Base-by-base conservation (phyloP, 2,113 vertebrate species). In the Suncus etruscus region DNA sequence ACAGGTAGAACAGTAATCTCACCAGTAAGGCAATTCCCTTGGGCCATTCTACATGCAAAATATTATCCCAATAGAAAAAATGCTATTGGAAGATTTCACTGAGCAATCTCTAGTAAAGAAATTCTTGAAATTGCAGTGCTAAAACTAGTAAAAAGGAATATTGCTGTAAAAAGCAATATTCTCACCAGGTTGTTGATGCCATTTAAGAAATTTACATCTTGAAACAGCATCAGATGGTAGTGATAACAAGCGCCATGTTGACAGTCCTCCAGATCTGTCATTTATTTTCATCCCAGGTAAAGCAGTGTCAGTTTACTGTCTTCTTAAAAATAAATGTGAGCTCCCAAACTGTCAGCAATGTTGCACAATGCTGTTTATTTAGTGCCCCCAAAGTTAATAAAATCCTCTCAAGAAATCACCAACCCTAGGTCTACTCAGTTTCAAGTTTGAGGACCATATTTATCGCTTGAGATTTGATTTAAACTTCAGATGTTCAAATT, bases 21-120 rank as follows among this genome's bases (percentile, higher is more conserved):
- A 89, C 63, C 69, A 90, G 76, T 0, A 0, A 90, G 32, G 63
- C 72, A 74, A 91, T 91, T 95, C 94, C 90, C 92, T 78, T 81
- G 88, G 94, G 95, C 45, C 86, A 91, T 95, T 90, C 87, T 24
- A 77, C 58, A 95, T 96, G 90, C 86, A 90, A 94, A 94, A 69
- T 93, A 91, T 81, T 83, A 81, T 75, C 68, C 89, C 90, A 61
- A 27, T 70, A 91, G 77, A 66, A 83, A 88, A 95, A 95, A 83
- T 29, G 8, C 29, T 70, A 77, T 66, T 90, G 89, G 65, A 95
- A 27, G 74, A 89, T 94, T 90, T 96, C 88, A 83, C 76, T 77
- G 88, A 69, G 70, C 89, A 83, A 45, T 51, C 45, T 51, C 74
- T 69, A 50, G 54, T 66, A 85, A 95, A 95, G 83, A 94, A 90